Evolutionary conservation across 2,888 invertebrate genomes (phyloP), one percentile per base, ranked within the genome.

Genomic region (Ornithoptera alexandrae): DNA sequence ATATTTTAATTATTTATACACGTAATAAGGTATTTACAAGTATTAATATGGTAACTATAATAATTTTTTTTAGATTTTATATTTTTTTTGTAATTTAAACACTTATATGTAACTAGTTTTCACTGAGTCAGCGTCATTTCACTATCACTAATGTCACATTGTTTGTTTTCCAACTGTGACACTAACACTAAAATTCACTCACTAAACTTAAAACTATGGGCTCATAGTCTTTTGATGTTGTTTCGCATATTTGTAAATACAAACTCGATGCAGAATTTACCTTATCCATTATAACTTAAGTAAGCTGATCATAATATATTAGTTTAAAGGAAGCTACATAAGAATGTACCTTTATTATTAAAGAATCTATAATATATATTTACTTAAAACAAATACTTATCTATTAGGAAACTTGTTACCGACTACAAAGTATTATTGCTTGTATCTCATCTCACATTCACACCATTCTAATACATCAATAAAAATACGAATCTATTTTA

Each of bases 111-210:
- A 17, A 50, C 50, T 18, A 4, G 50, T n/a, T 7, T 7, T 53
- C 53, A 53, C 53, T 53, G 57, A 30, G 36, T 60, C 17, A 30
- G 30, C 60, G 60, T 36, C 60, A 30, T 18, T 60, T 60, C 60
- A 60, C 60, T 60, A 60, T 60, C 22, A 36, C 60, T 60, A 60
- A 60, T 3, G 18, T 36, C 60, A 60, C 60, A 36, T 60, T 30
- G 60, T 60, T 36, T 60, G 60, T 60, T 60, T 36, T 18, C n/a
- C 60, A 60, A 60, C 60, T 60, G 60, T 36, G 36, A 60, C 24
- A 30, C 22, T 24, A 60, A 60, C 60, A 60, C 36, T 60, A 18
- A 53, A 53, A 18, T n/a, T 53, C 53, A 53, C 53, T 53, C 53
- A 53, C 53, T 53, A 53, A 53, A n/a, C n/a, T 53, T 53, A 53